Percentiles rank a stretch among this genome's conserved stretches.
These are phyloP conservation scores for Podabrus alpinus DNA, from an alignment of 2,888 invertebrate species.

Conservation along the genomic window DNA sequence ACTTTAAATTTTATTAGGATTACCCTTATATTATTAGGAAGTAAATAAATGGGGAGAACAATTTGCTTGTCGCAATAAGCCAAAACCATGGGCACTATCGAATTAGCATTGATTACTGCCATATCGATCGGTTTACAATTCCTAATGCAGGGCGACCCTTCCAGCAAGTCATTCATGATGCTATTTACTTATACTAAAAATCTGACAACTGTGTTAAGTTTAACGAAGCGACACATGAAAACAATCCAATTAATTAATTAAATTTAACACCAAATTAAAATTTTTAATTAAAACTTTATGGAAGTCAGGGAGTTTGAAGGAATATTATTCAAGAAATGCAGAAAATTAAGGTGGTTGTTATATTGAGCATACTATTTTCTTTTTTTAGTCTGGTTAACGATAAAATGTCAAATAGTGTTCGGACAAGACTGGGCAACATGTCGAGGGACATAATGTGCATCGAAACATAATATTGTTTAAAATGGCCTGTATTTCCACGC, in stretches of 20 bases:
- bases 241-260: constrained; percentile 1
- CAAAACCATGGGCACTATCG: constrained; percentile 44
- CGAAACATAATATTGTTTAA: too few relatives aligned
- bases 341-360: neutral
- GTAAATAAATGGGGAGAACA: constrained; percentile 35
- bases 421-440: too few relatives aligned
- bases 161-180: constrained; percentile 23
- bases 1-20: constrained; percentile 34
- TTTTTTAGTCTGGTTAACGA: too few relatives aligned
- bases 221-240: constrained; percentile 20
- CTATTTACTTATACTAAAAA: constrained; percentile 24
- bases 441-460: too few relatives aligned
- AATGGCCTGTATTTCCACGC: too few relatives aligned
- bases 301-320: neutral
- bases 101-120: constrained; percentile 52
- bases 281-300: neutral
- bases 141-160: constrained; percentile 21
- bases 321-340: neutral
- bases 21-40: constrained; percentile 38
- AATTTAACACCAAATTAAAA: neutral
- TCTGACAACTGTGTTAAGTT: constrained; percentile 24
- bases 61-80: constrained; percentile 29
- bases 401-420: too few relatives aligned
- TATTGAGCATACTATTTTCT: neutral
- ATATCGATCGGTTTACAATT: constrained; percentile 34